Conservation (phyloP, 2,888 invertebrate species). For the Desoria tigrina region DNA sequence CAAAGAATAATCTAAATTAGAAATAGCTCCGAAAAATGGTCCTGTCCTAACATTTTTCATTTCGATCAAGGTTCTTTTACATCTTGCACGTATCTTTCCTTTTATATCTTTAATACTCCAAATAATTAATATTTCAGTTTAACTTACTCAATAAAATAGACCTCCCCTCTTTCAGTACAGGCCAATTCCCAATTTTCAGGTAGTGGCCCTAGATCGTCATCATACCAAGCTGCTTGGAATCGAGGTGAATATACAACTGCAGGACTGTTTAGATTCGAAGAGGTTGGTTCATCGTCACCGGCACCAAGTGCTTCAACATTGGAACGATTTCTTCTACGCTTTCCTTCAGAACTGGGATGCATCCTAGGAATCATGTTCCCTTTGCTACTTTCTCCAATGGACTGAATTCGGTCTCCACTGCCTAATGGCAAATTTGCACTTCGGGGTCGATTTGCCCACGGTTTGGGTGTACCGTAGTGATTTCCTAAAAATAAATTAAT, state of each 20-base stretch:
- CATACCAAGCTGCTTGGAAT: constrained; percentile 23
- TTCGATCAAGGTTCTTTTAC: background rate
- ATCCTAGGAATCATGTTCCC: constrained; percentile 59
- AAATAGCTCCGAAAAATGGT: too few relatives aligned
- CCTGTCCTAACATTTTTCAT: too few relatives aligned
- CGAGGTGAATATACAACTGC: constrained; percentile 27
- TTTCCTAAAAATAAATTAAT: constrained; percentile 58
- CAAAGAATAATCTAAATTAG: too few relatives aligned
- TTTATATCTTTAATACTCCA: too few relatives aligned
- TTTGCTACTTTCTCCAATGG: constrained; percentile 35
- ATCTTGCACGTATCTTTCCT: too few relatives aligned
- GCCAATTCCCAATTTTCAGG: constrained; percentile 98
- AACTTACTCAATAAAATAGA: constrained; percentile 96
- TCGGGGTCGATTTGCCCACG: constrained; percentile 55
- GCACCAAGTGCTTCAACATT: constrained; percentile 62
- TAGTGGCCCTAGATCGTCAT: constrained; percentile 76
- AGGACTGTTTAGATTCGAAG: constrained; percentile 26
- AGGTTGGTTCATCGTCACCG: constrained; percentile 48
- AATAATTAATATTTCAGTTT: too few relatives aligned
- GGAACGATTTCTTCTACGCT: constrained; percentile 61
- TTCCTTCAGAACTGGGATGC: constrained; percentile 62
- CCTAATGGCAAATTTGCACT: constrained; percentile 30
- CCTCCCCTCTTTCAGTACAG: constrained; percentile 92
- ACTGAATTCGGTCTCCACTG: constrained; percentile 30
- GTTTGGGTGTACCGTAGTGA: constrained; percentile 66